Base-by-base conservation (phyloP, 2,797 vertebrate species). In the Hephaestus fuliginosus region DNA sequence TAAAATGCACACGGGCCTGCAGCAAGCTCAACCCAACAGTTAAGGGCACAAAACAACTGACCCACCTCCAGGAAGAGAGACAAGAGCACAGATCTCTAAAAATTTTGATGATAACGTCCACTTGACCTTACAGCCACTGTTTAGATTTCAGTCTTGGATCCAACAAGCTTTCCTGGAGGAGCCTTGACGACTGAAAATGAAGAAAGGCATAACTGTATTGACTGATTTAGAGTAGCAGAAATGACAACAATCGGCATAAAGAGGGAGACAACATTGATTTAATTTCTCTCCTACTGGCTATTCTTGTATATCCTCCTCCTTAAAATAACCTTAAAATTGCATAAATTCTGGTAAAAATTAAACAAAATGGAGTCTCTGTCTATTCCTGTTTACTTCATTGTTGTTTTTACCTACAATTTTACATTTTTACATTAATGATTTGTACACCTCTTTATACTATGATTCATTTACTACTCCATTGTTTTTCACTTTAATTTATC, bases 61-160 rank as follows among this genome's bases (percentile, higher is more conserved):
- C 53, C 77, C 7, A 63, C 81, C 62, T 82, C 46, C 30, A 73
- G 87, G 57, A 84, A 71, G n/a, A 87, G 68, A 17, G 22, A 81
- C 70, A 74, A 58, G 25, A 73, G 41, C 14, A 72, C 39, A 60
- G 20, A 82, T 78, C 75, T 83, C 28, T 51, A 78, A 76, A 75
- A 67, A 46, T 62, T 85, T 82, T 83, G 76, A 85, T 81, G 10
- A 52, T 67, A 65, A 69, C 78, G 86, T 83, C 74, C 56, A 84
- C 74, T 88, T 93, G 80, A 90, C 79, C 86, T 89, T 73, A 82
- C 28, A 74, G 73, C 70, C 68, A 81, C 22, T 75, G 68, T 71
- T 87, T 74, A 64, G 60, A 57, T 72, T 83, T 70, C 36, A 78
- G 72, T 76, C 71, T 44, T 51, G 77, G 58, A 87, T 77, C 13